Percentiles rank a stretch among this genome's conserved stretches.
These are phyloP conservation scores for Autographa gamma DNA, from an alignment of 2,888 invertebrate species.

Conservation along the genomic window DNA sequence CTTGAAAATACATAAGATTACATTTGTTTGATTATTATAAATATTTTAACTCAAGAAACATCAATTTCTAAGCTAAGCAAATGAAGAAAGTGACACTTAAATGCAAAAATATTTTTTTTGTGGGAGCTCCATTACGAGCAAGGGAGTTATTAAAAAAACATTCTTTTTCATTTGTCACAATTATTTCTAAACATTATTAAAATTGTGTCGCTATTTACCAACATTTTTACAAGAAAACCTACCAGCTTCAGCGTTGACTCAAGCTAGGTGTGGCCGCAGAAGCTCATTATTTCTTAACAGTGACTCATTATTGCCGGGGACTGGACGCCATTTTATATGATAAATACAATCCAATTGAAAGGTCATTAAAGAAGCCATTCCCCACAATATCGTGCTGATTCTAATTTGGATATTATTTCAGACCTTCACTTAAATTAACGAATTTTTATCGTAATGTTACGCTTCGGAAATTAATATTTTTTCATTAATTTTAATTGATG, in stretches of 20 bases:
- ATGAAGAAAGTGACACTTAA: too few species aligned
- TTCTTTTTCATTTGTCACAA: too few species aligned
- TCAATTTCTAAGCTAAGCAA: too few species aligned
- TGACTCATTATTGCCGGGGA: neutral
- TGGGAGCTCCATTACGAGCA: too few species aligned
- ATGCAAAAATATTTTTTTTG: too few species aligned
- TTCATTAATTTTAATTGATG: neutral
- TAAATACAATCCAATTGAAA: slow-evolving; percentile 6
- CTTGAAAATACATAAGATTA: too few species aligned
- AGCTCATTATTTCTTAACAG: slow-evolving; percentile 1
- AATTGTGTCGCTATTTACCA: too few species aligned
- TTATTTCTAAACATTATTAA: too few species aligned
- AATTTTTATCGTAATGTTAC: neutral
- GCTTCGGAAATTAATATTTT: neutral
- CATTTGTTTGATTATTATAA: too few species aligned
- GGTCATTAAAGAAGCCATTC: slow-evolving; percentile 2
- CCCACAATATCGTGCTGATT: neutral
- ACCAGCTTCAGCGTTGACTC: neutral
- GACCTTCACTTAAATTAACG: neutral
- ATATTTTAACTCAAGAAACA: too few species aligned
- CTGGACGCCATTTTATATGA: neutral
- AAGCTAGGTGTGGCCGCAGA: slow-evolving; percentile 3
- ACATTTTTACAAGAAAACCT: too few species aligned
- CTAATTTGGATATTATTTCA: slow-evolving; percentile 4
- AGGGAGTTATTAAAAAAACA: too few species aligned